A percentile compares a stretch with the other conserved stretches of the same genome.
phyloP scores from a whole-genome alignment of 2,797 vertebrate species.

The Malurus leucopterus region DNA sequence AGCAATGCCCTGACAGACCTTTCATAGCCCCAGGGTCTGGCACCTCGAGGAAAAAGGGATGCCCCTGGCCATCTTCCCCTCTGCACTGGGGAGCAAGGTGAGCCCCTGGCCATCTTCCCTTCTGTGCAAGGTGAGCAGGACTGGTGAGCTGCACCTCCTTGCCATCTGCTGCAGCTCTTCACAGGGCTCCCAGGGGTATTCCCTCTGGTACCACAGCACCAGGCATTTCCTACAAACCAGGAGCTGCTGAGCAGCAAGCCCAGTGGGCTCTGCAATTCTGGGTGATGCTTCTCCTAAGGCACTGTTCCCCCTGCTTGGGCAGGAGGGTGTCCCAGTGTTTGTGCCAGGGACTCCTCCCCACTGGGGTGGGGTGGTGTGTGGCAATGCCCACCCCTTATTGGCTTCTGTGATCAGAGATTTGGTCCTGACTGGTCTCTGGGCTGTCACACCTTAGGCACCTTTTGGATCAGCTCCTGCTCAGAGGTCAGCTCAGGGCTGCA shows the following conservation, averaged over 20 bases:
- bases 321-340: not conserved
- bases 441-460: accelerated
- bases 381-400: accelerated
- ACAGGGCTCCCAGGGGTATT: not conserved
- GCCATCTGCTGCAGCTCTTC: accelerated
- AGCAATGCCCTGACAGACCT: accelerated
- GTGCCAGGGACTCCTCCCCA: not conserved
- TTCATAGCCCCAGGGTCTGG: not conserved
- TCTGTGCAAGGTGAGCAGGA: not conserved
- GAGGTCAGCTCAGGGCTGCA: not conserved
- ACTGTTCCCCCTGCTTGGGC: accelerated
- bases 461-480: not conserved
- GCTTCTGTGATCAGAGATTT: not conserved
- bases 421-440: not conserved
- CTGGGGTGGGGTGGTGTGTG: accelerated
- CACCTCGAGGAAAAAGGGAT: not conserved
- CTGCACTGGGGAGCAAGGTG: not conserved
- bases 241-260: not conserved
- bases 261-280: not conserved
- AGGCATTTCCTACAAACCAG: not conserved
- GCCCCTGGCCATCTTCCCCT: not conserved
- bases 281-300: accelerated
- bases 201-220: not conserved
- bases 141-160: not conserved
- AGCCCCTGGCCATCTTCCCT: not conserved